Conservation (phyloP, 92 coral and sea anemone species). For the Epizoanthus rinbou region DNA sequence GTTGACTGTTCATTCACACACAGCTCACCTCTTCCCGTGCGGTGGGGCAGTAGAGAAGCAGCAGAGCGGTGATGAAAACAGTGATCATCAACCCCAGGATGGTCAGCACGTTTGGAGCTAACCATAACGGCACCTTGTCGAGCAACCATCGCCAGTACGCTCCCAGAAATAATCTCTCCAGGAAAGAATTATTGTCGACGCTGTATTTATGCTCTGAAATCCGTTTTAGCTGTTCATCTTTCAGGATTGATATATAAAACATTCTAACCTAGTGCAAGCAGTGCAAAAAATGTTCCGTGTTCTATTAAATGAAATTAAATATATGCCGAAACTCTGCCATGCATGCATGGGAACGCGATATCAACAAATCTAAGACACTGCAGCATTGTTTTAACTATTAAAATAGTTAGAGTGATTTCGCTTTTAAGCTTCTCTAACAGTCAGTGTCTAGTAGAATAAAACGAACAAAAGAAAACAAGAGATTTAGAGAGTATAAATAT, state of each 20-base stretch:
- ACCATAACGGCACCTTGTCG: not conserved
- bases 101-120: constrained; percentile 9
- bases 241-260: not conserved
- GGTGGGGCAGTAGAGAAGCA: not conserved
- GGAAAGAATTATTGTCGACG: not conserved
- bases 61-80: not conserved
- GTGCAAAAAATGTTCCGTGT: too few relatives aligned
- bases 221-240: not conserved
- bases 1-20: too few relatives aligned
- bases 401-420: too few relatives aligned
- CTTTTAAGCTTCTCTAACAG: too few relatives aligned
- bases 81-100: not conserved
- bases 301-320: too few relatives aligned
- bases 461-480: too few relatives aligned
- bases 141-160: constrained; percentile 1
- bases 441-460: too few relatives aligned
- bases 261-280: not conserved
- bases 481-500: too few relatives aligned
- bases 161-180: not conserved
- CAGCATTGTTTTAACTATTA: too few relatives aligned
- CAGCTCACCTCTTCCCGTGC: constrained; percentile 4
- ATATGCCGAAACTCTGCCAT: too few relatives aligned
- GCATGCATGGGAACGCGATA: too few relatives aligned
- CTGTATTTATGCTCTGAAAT: constrained; percentile 12
- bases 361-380: too few relatives aligned